Conservation (phyloP, 2,113 vertebrate species). For the Gymnorhina tibicen region DNA sequence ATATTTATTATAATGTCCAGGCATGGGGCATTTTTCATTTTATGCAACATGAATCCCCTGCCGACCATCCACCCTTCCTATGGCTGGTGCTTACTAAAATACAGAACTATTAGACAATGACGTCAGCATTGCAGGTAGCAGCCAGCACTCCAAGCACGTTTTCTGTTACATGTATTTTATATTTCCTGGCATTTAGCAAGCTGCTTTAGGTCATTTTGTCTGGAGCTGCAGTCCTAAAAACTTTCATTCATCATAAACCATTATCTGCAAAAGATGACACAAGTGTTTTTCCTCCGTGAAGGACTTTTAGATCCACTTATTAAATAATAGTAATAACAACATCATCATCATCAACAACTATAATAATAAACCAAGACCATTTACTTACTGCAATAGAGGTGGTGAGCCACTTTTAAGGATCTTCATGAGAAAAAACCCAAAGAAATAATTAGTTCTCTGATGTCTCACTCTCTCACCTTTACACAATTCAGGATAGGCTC, state of each 20-base stretch:
- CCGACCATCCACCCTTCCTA: neutral
- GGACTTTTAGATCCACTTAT: neutral
- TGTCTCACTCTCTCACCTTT: neutral
- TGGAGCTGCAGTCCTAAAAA: neutral
- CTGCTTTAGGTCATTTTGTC: constrained; percentile 18
- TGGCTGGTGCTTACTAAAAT: neutral
- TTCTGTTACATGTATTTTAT: neutral
- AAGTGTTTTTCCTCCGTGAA: neutral
- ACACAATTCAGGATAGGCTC: neutral
- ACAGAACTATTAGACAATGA: constrained; percentile 51
- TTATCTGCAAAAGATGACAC: neutral
- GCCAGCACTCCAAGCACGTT: neutral
- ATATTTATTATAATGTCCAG: constrained; percentile 69
- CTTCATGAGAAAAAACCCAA: neutral
- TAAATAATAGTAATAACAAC: neutral
- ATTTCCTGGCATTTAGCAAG: constrained; percentile 11
- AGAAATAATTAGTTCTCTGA: neutral
- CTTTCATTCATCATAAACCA: neutral
- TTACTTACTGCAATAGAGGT: neutral
- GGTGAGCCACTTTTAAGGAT: neutral
- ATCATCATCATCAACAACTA: neutral
- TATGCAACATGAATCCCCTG: neutral
- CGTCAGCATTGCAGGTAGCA: neutral
- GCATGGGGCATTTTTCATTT: constrained; percentile 59
- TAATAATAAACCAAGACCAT: neutral